These are phyloP conservation scores for Tiliacea aurago DNA, from an alignment of 2,888 invertebrate genomes.

Conservation along the genomic window DNA sequence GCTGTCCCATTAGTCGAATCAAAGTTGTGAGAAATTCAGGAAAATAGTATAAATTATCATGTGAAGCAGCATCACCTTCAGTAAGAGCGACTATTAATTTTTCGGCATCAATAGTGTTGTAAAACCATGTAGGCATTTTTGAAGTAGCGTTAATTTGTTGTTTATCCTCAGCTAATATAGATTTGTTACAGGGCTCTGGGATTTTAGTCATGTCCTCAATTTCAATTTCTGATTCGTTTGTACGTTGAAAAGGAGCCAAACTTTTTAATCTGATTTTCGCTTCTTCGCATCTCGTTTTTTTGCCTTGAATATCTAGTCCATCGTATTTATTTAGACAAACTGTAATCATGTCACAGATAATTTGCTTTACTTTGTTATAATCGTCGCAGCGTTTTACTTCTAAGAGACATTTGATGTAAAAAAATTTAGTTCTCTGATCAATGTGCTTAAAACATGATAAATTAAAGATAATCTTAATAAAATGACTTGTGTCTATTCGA, in stretches of 20 bases:
- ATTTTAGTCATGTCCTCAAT: background rate
- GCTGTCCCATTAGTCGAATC: constrained; percentile 3
- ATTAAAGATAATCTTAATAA: constrained; percentile 30
- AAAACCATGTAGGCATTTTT: no score
- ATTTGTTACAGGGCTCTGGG: background rate
- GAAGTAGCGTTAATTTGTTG: background rate
- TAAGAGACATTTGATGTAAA: constrained; percentile 31
- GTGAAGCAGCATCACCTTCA: background rate
- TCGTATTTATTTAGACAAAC: background rate
- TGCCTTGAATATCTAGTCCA: constrained; percentile 4
- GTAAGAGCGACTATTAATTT: constrained; percentile 3
- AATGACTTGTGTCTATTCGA: background rate
- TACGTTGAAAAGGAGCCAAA: background rate
- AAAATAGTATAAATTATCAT: constrained; percentile 1
- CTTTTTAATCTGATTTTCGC: constrained; percentile 28
- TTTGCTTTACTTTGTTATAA: constrained; percentile 10
- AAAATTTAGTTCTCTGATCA: constrained; percentile 29
- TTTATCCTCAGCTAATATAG: background rate
- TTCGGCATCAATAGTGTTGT: background rate
- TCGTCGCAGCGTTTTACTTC: constrained; percentile 16
- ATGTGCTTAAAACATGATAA: constrained; percentile 30
- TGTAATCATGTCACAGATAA: background rate
- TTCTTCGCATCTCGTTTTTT: constrained; percentile 17
- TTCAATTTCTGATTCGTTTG: background rate
- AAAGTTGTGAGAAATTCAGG: constrained; percentile 7